These are phyloP conservation scores for Pardosa pseudoannulata DNA, from an alignment of 2,888 invertebrate genomes.

Conservation along the genomic window DNA sequence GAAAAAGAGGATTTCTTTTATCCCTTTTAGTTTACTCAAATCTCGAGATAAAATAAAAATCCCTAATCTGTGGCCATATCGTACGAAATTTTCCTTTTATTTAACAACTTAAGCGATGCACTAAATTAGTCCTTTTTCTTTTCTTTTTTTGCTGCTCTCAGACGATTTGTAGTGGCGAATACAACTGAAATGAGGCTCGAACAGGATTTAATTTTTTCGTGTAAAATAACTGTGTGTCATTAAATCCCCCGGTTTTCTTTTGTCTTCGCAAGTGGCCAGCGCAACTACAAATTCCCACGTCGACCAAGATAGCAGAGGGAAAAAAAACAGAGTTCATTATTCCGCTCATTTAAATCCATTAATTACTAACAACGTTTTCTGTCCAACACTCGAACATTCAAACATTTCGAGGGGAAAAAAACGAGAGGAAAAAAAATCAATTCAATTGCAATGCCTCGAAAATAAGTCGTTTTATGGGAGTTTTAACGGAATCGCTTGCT, in stretches of 20 bases:
- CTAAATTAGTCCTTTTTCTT: not conserved
- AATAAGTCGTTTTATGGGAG: constrained; percentile 63
- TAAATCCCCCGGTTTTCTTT: constrained; percentile 22
- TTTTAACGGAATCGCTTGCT: constrained; percentile 45
- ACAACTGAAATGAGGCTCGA: not conserved
- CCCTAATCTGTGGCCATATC: too few species aligned
- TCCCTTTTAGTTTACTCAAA: too few species aligned
- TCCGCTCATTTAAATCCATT: constrained; percentile 70
- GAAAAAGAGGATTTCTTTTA: too few species aligned
- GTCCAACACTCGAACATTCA: constrained; percentile 36
- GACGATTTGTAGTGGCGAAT: not conserved
- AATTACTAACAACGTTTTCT: constrained; percentile 68
- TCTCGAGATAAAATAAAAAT: too few species aligned
- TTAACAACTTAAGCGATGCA: not conserved
- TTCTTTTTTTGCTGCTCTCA: not conserved
- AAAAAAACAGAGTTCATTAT: constrained; percentile 57
- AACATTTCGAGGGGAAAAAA: not conserved
- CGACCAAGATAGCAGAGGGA: constrained; percentile 22
- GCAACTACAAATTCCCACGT: constrained; percentile 53
- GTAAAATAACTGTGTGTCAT: not conserved
- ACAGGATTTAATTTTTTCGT: not conserved
- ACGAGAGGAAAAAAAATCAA: constrained; percentile 7
- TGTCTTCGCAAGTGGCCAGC: constrained; percentile 51
- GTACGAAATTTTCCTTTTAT: not conserved
- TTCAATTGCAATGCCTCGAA: constrained; percentile 50